A percentile compares a stretch with the other conserved stretches of the same genome.
These are phyloP conservation scores for Seira ritae DNA, from an alignment of 2,888 invertebrate genomes.

Conservation along the genomic window DNA sequence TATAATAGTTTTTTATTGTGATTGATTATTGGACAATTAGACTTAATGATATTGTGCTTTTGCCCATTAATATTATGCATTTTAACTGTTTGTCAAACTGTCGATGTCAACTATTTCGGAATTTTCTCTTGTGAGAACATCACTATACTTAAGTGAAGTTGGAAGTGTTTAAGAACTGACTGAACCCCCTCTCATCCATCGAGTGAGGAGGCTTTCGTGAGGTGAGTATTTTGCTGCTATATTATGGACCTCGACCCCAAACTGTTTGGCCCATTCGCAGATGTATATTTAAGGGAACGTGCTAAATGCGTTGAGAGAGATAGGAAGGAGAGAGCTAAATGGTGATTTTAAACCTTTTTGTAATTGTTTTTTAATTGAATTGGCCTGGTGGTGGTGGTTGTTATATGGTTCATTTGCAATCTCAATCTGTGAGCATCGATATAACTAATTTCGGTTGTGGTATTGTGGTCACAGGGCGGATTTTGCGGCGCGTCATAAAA, in stretches of 20 bases:
- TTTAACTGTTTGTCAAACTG: too few species aligned
- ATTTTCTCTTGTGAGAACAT: too few species aligned
- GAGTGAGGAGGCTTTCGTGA: too few species aligned
- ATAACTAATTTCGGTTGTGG: not conserved
- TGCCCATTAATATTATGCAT: too few species aligned
- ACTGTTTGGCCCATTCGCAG: constrained; percentile 29
- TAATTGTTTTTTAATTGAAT: not conserved
- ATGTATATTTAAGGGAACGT: not conserved
- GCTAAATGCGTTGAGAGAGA: not conserved
- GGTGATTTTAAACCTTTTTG: not conserved
- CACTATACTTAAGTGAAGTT: too few species aligned
- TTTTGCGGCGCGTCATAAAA: constrained; percentile 61
- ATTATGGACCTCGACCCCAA: constrained; percentile 28
- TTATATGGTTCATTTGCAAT: not conserved
- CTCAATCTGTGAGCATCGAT: not conserved
- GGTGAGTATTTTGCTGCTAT: too few species aligned
- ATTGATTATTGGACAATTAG: too few species aligned
- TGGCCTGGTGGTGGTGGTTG: not conserved
- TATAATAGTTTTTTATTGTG: too few species aligned
- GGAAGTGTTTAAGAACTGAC: too few species aligned
- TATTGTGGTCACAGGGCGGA: not conserved
- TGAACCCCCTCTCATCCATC: too few species aligned
- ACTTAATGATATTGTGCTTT: too few species aligned
- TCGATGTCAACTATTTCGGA: too few species aligned
- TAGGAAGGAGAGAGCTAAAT: not conserved